Percentiles rank a stretch among this genome's conserved stretches.
Evolutionary conservation across 2,888 invertebrate genomes (phyloP).

Genomic region (Habrosyne pyritoides): DNA sequence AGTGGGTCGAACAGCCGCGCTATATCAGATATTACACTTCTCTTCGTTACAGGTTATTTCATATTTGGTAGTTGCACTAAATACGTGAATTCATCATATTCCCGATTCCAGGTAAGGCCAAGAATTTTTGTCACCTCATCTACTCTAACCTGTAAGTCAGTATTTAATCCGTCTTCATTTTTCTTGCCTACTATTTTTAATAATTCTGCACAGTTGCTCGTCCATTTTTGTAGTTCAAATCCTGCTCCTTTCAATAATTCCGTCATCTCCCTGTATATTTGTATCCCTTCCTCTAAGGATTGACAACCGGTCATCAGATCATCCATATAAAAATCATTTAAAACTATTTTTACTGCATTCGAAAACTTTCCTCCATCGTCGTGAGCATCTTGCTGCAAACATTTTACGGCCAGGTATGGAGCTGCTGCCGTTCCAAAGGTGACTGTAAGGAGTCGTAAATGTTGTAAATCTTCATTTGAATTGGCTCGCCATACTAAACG

Average conservation of each 20-base stretch:
- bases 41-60: conserved; percentile 28
- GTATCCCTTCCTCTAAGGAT: conserved; percentile 17
- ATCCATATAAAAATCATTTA: conserved; percentile 30
- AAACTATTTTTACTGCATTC: conserved; percentile 14
- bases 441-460: conserved; percentile 21
- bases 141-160: conserved; percentile 19
- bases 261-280: conserved; percentile 22
- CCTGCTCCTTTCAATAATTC: conserved; percentile 33
- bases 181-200: conserved; percentile 11
- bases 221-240: conserved; percentile 42
- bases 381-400: conserved; percentile 31
- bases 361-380: conserved; percentile 28
- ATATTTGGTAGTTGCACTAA: conserved; percentile 20
- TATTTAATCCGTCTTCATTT: conserved; percentile 7
- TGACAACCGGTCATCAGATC: conserved; percentile 28
- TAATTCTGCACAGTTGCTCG: conserved; percentile 17
- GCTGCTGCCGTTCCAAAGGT: conserved; percentile 32
- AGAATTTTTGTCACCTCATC: conserved; percentile 30
- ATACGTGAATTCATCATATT: conserved; percentile 26
- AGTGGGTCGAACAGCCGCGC: conserved; percentile 10
- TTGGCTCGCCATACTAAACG: conserved; percentile 14
- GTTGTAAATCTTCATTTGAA: conserved; percentile 11
- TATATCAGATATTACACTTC: conserved; percentile 33
- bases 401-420: conserved; percentile 35
- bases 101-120: conserved; percentile 38